Evolutionary conservation across 2,888 invertebrate genomes (phyloP).

Genomic region (Idaea biselata): DNA sequence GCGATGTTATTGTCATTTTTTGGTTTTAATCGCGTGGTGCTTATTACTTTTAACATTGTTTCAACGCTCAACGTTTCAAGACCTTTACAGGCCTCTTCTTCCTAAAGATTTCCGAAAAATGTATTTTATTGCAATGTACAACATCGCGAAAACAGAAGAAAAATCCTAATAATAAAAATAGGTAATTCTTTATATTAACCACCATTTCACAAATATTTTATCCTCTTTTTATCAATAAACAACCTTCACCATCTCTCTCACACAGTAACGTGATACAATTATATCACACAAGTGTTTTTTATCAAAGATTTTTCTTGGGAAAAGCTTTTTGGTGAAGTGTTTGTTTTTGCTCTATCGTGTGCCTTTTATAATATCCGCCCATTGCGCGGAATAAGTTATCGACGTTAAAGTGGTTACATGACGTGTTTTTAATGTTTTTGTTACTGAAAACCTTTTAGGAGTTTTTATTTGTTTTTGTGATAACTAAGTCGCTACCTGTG

Average conservation of each 20-base stretch:
- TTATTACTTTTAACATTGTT: too few species aligned
- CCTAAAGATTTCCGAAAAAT: too few species aligned
- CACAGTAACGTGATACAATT: constrained; percentile 33
- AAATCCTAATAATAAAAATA: too few species aligned
- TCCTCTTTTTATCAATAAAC: not conserved
- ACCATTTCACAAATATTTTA: not conserved
- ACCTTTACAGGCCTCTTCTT: too few species aligned
- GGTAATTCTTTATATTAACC: too few species aligned
- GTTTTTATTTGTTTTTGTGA: not conserved
- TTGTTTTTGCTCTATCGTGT: constrained; percentile 15
- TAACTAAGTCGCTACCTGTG: not conserved
- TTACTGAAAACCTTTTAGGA: not conserved
- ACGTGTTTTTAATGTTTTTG: not conserved
- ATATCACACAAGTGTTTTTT: constrained; percentile 27
- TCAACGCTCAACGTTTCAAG: too few species aligned
- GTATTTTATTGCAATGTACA: too few species aligned
- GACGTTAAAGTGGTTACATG: not conserved
- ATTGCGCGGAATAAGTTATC: not conserved
- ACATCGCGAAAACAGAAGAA: too few species aligned
- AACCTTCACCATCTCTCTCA: constrained; percentile 22
- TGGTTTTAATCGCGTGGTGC: too few species aligned
- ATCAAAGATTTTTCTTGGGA: constrained; percentile 25
- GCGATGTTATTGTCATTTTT: too few species aligned
- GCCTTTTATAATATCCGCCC: constrained; percentile 1
- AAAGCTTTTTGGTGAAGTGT: constrained; percentile 29